These are phyloP conservation scores for Xylota segnis DNA, from an alignment of 2,888 invertebrate species.

Conservation along the genomic window DNA sequence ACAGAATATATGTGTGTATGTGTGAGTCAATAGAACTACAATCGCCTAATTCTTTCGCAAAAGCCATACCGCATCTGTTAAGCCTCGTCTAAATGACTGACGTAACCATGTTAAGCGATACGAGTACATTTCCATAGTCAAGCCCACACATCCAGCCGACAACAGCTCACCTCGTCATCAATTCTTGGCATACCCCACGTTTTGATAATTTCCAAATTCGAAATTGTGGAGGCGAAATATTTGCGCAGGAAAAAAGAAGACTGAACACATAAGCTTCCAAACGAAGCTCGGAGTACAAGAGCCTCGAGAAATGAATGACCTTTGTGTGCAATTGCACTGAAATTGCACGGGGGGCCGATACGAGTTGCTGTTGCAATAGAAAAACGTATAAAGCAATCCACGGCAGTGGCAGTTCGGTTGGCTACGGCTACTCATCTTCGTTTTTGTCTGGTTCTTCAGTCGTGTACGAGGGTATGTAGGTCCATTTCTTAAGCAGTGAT, in stretches of 20 bases:
- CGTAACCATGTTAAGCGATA: constrained; percentile 47
- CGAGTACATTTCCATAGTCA: constrained; percentile 32
- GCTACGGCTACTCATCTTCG: constrained; percentile 32
- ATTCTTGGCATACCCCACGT: constrained; percentile 47
- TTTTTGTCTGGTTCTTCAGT: constrained; percentile 9
- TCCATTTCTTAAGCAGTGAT: constrained; percentile 32
- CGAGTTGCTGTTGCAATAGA: constrained; percentile 11
- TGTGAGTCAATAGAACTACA: constrained; percentile 36
- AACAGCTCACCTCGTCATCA: constrained; percentile 33
- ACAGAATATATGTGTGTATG: constrained; percentile 5
- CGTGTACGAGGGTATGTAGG: background rate
- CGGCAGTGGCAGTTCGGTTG: background rate
- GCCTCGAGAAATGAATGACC: constrained; percentile 38
- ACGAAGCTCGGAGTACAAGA: constrained; percentile 27
- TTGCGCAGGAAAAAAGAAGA: constrained; percentile 4
- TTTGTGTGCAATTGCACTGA: constrained; percentile 32
- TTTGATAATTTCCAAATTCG: constrained; percentile 41
- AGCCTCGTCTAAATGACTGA: constrained; percentile 29
- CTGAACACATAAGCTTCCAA: constrained; percentile 12
- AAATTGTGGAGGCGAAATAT: constrained; percentile 43
- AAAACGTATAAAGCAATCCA: background rate
- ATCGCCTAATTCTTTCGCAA: constrained; percentile 53
- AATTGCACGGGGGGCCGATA: constrained; percentile 48
- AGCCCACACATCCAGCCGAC: constrained; percentile 45
- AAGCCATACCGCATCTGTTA: constrained; percentile 29